Base-by-base conservation (phyloP, 2,888 invertebrate species). In the Parnassius orleans region DNA sequence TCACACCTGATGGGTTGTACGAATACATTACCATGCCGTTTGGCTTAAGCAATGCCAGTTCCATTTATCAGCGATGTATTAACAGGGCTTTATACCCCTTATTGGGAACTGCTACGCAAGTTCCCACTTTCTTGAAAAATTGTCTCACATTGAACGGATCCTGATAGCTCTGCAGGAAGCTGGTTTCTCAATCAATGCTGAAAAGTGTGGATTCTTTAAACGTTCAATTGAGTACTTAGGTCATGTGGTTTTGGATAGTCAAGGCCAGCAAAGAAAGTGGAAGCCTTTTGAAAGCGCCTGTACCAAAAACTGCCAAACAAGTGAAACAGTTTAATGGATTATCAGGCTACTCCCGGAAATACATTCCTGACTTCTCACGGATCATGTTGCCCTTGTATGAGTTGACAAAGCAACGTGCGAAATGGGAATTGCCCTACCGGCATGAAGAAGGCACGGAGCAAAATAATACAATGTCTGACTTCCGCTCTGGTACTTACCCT, bases 161-260 rank as follows among this genome's bases (percentile, higher is more conserved):
- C 56, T 79, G 0, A 61, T 66, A 1, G 69, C 73, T 0, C 46
- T 79, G 10, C 53, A 42, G 3, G 53, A 70, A 0, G 44, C 72
- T 0, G 78, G 76, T 0, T 77, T 77, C 51, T 76, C 73, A 0
- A 60, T 76, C 0, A 77, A 75, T n/a, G 41, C 63, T 2, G 64
- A 72, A 0, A 77, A 77, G 58, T 66, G 65, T 14, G 10, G 3
- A 0, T 74, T 74, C 43, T 70, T 75, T 15, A 75, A 72, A 52
- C 55, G 56, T 0, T 67, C 69, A 0, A 66, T 76, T 0, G 73
- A 75, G 12, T 75, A 75, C 19, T 57, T 76, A 0, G 75, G 75
- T 0, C 70, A 73, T 33, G 57, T 74, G 0, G 53, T 75, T 3
- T 11, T 52, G 7, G 41, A 69, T 9, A 74, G 76, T 0, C 58